phyloP scores from a whole-genome alignment of 2,113 vertebrate species.

The Microtus pennsylvanicus region DNA sequence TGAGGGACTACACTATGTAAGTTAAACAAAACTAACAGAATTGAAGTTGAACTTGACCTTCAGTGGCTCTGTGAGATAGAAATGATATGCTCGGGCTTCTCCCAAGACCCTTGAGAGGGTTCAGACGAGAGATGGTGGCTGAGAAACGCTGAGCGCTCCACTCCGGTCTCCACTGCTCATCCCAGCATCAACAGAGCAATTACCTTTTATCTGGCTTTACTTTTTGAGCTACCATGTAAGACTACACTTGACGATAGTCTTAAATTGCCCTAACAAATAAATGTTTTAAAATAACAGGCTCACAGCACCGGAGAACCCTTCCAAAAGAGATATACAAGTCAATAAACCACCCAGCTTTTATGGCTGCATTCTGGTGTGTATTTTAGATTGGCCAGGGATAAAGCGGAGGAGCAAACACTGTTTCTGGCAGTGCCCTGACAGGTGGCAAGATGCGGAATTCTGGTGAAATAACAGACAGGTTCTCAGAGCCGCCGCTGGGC shows the following conservation, averaged over 20 bases:
- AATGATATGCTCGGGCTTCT: not conserved
- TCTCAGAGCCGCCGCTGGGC: not conserved
- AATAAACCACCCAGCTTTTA: conserved; percentile 27
- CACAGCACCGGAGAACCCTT: conserved; percentile 13
- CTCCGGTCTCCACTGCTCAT: not conserved
- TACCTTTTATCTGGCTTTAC: not conserved
- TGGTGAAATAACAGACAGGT: not conserved
- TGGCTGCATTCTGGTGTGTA: not conserved
- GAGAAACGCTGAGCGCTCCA: not conserved
- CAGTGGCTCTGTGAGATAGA: not conserved
- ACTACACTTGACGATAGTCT: not conserved
- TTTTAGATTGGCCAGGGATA: not conserved
- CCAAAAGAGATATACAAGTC: conserved; percentile 30
- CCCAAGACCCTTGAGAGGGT: not conserved
- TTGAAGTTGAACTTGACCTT: not conserved
- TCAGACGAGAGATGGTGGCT: not conserved
- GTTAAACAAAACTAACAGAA: not conserved
- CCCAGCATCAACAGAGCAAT: not conserved
- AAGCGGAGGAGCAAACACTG: not conserved
- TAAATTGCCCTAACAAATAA: not conserved
- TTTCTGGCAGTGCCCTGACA: not conserved
- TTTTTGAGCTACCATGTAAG: not conserved
- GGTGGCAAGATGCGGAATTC: not conserved
- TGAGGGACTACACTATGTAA: not conserved
- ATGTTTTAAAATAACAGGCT: conserved; percentile 43